Evolutionary conservation across 2,113 vertebrate genomes (phyloP).

Genomic region (Meles meles): DNA sequence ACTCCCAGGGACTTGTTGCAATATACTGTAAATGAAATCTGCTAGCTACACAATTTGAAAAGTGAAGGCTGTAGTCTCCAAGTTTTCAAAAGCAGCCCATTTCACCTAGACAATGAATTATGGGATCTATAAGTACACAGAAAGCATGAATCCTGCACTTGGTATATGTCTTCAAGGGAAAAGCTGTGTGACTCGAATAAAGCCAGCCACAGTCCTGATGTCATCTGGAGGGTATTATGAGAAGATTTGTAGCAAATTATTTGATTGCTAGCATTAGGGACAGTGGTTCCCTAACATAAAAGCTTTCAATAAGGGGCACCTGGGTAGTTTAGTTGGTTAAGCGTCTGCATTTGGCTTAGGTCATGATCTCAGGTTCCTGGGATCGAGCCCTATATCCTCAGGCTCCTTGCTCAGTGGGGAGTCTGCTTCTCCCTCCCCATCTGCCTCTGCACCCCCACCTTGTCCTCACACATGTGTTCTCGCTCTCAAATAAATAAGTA

Average conservation of each 20-base stretch:
- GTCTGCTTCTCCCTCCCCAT: not conserved
- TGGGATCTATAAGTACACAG: constrained; percentile 48
- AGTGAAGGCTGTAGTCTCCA: constrained; percentile 69
- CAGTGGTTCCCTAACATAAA: constrained; percentile 46
- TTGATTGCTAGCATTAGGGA: constrained; percentile 50
- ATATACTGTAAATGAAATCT: constrained; percentile 78
- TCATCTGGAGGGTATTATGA: constrained; percentile 58
- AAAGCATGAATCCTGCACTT: not conserved
- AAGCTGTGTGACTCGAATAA: constrained; percentile 36
- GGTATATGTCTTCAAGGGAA: constrained; percentile 54
- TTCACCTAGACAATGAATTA: constrained; percentile 72
- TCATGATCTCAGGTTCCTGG: not conserved
- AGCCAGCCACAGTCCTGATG: not conserved
- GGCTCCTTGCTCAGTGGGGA: not conserved
- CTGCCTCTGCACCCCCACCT: not conserved
- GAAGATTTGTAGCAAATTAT: constrained; percentile 66
- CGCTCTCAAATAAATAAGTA: not conserved
- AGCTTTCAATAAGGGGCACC: not conserved
- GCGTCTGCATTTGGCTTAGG: not conserved
- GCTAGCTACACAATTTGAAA: constrained; percentile 74
- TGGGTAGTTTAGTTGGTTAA: not conserved
- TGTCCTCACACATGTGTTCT: not conserved
- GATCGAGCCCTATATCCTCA: not conserved
- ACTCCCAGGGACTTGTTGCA: constrained; percentile 78
- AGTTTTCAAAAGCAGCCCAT: constrained; percentile 69